phyloP scores from a whole-genome alignment of 2,888 invertebrate genomes.

The Papilio protenor region DNA sequence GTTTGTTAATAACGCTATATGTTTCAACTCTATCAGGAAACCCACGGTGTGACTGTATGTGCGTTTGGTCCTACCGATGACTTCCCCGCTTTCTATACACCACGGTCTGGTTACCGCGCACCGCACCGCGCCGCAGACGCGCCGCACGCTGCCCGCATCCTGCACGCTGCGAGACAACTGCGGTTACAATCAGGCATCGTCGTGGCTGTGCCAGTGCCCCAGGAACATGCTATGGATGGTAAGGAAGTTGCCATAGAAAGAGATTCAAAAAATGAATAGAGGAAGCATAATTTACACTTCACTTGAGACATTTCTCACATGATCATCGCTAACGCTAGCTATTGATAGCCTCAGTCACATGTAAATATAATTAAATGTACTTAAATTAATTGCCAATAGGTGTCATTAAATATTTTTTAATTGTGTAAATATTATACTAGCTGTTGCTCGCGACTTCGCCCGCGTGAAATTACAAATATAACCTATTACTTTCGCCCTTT shows the following conservation, averaged over 20 bases:
- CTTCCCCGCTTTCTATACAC: constrained; percentile 98
- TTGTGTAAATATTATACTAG: no score
- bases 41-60: constrained; percentile 96
- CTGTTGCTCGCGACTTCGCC: no score
- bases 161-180: constrained; percentile 83
- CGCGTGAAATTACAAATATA: no score
- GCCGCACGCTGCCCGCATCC: constrained; percentile 88
- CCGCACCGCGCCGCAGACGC: constrained; percentile 88
- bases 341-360: no score
- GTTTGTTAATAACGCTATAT: background rate
- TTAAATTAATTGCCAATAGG: no score
- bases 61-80: constrained; percentile 87
- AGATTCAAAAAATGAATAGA: background rate
- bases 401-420: no score
- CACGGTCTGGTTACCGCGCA: constrained; percentile 88
- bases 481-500: no score
- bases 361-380: no score
- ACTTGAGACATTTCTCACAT: no score
- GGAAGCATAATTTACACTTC: no score
- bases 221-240: constrained; percentile 86
- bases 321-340: no score
- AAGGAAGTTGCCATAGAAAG: constrained; percentile 36
- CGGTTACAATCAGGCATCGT: constrained; percentile 89
- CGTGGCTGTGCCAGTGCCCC: constrained; percentile 96
- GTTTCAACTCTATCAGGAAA: constrained; percentile 87